Conservation (phyloP, 2,113 vertebrate genomes). For the Smithornis capensis region DNA sequence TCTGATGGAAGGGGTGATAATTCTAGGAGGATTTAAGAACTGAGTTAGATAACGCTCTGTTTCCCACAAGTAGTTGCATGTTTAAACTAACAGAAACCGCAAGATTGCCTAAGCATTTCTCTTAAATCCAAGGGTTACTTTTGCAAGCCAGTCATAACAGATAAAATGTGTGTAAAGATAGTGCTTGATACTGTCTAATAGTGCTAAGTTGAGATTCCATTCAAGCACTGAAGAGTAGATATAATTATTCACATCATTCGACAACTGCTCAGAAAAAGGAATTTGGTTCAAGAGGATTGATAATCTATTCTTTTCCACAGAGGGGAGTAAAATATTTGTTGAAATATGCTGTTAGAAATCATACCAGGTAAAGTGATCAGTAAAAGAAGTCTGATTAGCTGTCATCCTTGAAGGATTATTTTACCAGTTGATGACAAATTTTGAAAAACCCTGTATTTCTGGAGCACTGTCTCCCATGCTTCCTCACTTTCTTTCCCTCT, state of each 20-base stretch:
- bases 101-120: background rate
- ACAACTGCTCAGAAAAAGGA: background rate
- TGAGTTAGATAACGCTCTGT: background rate
- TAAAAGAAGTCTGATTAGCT: slow-evolving; percentile 41
- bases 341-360: slow-evolving; percentile 48
- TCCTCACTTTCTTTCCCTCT: background rate
- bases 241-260: slow-evolving; percentile 42
- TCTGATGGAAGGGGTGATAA: slow-evolving; percentile 10
- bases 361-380: slow-evolving; percentile 32
- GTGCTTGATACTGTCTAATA: background rate
- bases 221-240: background rate
- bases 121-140: background rate
- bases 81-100: slow-evolving; percentile 5
- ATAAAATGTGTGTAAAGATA: background rate
- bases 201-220: slow-evolving; percentile 17
- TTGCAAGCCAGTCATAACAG: background rate
- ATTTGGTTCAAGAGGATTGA: slow-evolving; percentile 37
- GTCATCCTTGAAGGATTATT: slow-evolving; percentile 28
- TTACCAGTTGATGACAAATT: slow-evolving; percentile 22
- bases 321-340: slow-evolving; percentile 50
- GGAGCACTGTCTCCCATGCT: background rate
- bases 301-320: slow-evolving; percentile 22
- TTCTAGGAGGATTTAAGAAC: slow-evolving; percentile 29
- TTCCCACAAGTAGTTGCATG: background rate
- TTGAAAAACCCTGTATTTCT: background rate